Conservation (phyloP, 2,113 vertebrate genomes). For the Isichthys henryi region DNA sequence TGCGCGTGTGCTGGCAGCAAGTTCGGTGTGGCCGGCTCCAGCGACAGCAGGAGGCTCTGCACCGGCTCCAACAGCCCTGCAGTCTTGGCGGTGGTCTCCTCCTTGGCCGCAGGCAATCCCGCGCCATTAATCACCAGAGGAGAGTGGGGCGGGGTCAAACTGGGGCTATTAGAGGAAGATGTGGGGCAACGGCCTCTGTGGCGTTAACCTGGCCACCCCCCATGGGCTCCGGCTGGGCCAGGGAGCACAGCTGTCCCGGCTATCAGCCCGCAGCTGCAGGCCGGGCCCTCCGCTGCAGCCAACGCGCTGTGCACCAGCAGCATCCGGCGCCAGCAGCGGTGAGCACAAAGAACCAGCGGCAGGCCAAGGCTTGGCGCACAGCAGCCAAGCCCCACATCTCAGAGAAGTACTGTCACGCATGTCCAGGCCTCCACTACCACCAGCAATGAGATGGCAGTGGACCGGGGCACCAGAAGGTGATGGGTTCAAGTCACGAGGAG, state of each 20-base stretch:
- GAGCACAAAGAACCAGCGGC: background rate
- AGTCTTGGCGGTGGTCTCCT: background rate
- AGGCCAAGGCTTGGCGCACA: background rate
- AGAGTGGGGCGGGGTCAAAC: constrained; percentile 42
- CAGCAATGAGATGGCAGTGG: background rate
- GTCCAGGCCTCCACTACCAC: no score
- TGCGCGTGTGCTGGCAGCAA: background rate
- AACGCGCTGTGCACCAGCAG: background rate
- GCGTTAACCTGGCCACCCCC: constrained; percentile 37
- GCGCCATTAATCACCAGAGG: constrained; percentile 43
- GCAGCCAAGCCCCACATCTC: background rate
- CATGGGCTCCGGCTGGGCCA: constrained; percentile 35
- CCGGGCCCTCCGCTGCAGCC: background rate
- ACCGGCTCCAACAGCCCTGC: background rate
- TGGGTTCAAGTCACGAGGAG: background rate
- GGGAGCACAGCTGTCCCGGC: constrained; percentile 34
- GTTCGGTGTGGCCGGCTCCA: background rate
- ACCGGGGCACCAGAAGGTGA: background rate
- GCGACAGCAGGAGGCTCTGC: background rate
- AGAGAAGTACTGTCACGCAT: background rate
- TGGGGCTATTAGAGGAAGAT: constrained; percentile 48
- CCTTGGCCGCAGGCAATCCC: constrained; percentile 29
- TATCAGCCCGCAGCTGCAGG: constrained; percentile 7
- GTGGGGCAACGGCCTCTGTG: constrained; percentile 36
- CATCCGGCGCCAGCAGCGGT: background rate